Conservation (phyloP, 2,797 vertebrate genomes). For the Rachycentron canadum region DNA sequence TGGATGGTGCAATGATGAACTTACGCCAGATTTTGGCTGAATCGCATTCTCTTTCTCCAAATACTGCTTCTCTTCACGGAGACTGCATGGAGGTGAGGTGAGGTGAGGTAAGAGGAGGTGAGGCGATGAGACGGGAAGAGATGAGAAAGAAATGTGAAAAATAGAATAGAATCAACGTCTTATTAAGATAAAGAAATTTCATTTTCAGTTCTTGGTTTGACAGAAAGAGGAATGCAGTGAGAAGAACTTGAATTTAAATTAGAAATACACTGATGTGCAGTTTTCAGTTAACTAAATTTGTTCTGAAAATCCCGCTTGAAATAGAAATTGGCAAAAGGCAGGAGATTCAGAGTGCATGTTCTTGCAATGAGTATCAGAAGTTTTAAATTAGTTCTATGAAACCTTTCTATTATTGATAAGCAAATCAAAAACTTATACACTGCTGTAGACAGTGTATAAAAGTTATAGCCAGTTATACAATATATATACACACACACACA, state of each 20-base stretch:
- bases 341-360: neutral
- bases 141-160: neutral
- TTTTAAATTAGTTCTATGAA: conserved; percentile 1
- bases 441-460: conserved; percentile 6
- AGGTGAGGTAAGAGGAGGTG: conserved; percentile 12
- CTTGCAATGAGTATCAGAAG: neutral
- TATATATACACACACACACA: neutral
- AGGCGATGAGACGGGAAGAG: neutral
- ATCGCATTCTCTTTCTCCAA: conserved; percentile 87
- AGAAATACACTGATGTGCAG: conserved; percentile 26
- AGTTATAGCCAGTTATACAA: neutral
- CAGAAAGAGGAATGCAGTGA: conserved; percentile 35
- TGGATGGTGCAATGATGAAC: conserved; percentile 71
- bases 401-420: neutral
- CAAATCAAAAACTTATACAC: neutral
- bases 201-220: conserved; percentile 54
- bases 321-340: neutral
- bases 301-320: neutral
- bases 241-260: neutral
- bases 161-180: conserved; percentile 12
- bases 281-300: conserved; percentile 9
- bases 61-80: conserved; percentile 89
- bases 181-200: conserved; percentile 14
- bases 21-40: conserved; percentile 87
- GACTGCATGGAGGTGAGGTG: conserved; percentile 75